Base-by-base conservation (phyloP, 2,888 invertebrate species). In the Hypselothyrea guttata region DNA sequence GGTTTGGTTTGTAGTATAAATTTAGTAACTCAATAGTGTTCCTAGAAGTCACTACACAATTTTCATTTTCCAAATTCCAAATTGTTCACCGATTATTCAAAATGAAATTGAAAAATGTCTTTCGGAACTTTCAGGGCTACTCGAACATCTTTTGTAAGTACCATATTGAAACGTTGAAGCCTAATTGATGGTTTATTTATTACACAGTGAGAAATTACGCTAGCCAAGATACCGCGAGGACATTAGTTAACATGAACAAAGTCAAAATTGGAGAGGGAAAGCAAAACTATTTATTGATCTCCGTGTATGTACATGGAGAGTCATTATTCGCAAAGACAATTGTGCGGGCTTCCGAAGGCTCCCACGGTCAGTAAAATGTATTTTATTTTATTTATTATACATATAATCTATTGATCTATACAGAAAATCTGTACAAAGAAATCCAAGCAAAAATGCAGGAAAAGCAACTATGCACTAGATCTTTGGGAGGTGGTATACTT, bases 401-500 rank as follows among this genome's bases (percentile, higher is more conserved):
- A 22, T 11, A 3, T 27, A 38, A 33, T 30, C 2, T 1, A 5
- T 16, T 7, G 4, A 7, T 15, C 1, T n/a, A 15, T 42, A 1
- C 15, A 76, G 76, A 22, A 4, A 0, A 15, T 0, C 12, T 76
- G 7, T 82, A 63, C 7, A 44, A 55, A 2, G 7, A 22, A 0
- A 0, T 54, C 1, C 18, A 37, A 5, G 9, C 7, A 0, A 42
- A 73, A 11, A 49, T 76, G 53, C 34, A 40, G 0, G 2, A 37
- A 1, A 1, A 27, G 2, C 60, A 54, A 0, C 46, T 78, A 3
- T 82, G 76, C 27, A 42, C 56, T 1, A 65, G 18, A 11, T 31
- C 57, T 8, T 13, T 78, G 3, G 83, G 78, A 5, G 76, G 83
- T n/a, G 76, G 83, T 15, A 40, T 27, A 5, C 47, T 77, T 13